Conservation (phyloP, 92 coral and sea anemone genomes). For the Siderastrea radians region DNA sequence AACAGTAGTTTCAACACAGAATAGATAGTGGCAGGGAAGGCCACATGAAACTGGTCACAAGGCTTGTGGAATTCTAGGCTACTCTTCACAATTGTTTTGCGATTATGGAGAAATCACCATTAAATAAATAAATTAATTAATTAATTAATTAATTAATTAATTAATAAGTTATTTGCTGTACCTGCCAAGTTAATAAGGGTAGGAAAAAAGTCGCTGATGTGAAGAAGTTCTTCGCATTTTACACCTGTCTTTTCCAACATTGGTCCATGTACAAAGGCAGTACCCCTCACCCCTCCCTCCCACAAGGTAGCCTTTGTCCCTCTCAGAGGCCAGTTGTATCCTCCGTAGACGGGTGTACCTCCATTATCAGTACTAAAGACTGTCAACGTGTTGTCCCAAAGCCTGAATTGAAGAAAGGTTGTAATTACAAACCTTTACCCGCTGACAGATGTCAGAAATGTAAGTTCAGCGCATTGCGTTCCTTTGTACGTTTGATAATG, state of each 20-base stretch:
- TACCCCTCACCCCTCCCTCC: slow-evolving; percentile 81
- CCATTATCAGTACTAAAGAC: slow-evolving; percentile 83
- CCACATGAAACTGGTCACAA: too few relatives aligned
- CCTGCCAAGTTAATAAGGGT: slow-evolving; percentile 77
- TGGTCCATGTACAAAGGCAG: slow-evolving; percentile 72
- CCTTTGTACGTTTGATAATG: too few relatives aligned
- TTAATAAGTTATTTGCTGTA: background rate
- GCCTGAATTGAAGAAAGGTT: slow-evolving; percentile 30
- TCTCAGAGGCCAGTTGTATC: slow-evolving; percentile 82
- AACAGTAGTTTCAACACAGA: too few relatives aligned
- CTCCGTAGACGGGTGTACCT: slow-evolving; percentile 67
- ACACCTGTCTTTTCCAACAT: slow-evolving; percentile 60
- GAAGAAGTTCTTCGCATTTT: slow-evolving; percentile 64
- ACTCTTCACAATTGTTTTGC: too few relatives aligned
- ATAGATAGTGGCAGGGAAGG: too few relatives aligned
- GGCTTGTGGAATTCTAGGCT: too few relatives aligned
- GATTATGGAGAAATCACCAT: too few relatives aligned
- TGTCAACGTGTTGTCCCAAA: slow-evolving; percentile 75
- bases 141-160: too few relatives aligned
- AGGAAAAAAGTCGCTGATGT: slow-evolving; percentile 83
- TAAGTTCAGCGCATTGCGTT: too few relatives aligned
- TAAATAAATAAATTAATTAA: too few relatives aligned
- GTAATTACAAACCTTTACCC: too few relatives aligned
- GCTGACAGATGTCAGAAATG: too few relatives aligned
- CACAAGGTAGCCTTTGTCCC: slow-evolving; percentile 75